Percentiles rank a stretch among this genome's conserved stretches.
phyloP scores from a whole-genome alignment of 2,113 vertebrate genomes.

The Tauraco erythrolophus region DNA sequence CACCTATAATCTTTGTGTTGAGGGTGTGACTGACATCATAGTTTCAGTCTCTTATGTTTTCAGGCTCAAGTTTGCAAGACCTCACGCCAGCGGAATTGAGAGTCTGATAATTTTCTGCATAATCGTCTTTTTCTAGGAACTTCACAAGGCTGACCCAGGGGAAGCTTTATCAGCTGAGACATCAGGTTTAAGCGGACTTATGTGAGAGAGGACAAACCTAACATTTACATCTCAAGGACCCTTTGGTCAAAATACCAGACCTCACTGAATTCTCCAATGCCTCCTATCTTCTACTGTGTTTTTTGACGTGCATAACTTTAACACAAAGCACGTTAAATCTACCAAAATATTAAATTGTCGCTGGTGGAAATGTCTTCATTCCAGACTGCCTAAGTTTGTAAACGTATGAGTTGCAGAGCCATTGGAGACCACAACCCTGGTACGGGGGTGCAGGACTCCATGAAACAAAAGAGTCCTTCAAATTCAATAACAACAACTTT shows the following conservation, averaged over 20 bases:
- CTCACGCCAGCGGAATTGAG: background rate
- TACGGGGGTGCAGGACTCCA: background rate
- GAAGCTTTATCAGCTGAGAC: background rate
- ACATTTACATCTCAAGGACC: background rate
- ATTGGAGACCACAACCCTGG: background rate
- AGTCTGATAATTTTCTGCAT: background rate
- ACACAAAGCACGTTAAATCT: background rate
- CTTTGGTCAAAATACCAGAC: background rate
- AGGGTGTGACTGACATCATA: constrained; percentile 37
- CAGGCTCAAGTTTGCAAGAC: constrained; percentile 2
- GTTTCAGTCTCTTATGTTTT: constrained; percentile 27
- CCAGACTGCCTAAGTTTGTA: background rate
- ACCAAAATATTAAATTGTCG: background rate
- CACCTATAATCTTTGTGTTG: constrained; percentile 37
- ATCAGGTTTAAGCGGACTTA: background rate
- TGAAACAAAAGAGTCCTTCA: constrained; percentile 49
- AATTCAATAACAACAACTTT: constrained; percentile 33
- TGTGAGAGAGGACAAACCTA: background rate
- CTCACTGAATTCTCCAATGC: background rate
- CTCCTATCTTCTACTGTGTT: background rate
- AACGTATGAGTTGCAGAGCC: background rate
- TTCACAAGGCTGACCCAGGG: background rate
- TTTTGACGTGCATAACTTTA: background rate
- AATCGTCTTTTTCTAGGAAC: constrained; percentile 1
- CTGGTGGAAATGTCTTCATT: background rate